Base-by-base conservation (phyloP, 2,888 invertebrate species). In the Pseudanteris insignis region DNA sequence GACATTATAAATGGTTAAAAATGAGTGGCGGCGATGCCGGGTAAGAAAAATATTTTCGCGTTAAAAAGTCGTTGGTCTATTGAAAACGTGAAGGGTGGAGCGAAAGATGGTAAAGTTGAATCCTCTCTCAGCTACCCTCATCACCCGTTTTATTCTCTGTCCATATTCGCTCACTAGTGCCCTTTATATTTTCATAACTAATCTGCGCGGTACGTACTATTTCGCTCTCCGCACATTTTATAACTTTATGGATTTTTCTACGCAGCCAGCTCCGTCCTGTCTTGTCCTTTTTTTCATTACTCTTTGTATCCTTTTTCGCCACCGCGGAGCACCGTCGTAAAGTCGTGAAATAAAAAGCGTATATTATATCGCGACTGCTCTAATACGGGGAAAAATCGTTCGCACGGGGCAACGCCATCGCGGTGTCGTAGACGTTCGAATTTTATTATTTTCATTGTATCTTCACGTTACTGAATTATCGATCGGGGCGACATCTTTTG, bases 191-290 rank as follows among this genome's bases (percentile, higher is more conserved):
- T 77, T 75, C 75, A 75, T 73, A 78, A 78, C 78, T 78, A 78
- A 78, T 77, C 78, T 76, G 76, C 77, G 76, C 77, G 74, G 74
- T 76, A 76, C 77, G 76, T 77, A 77, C 75, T 76, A 67, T 62
- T 63, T 63, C 57, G 53, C 55, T 57, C 59, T 59, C 83, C 83
- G 84, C 83, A 84, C 85, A 85, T 85, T 85, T 85, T 85, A 84
- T 85, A 85, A 85, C 85, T 85, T 85, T 85, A 85, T 85, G 85
- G 84, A 84, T 85, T 85, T 85, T 85, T 85, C 83, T 84, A 84
- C 84, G 70, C 83, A 81, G 79, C 80, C 48, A 51, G 46, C 60
- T 57, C 44, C 55, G 32, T 60, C 62, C 54, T 58, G 55, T 50
- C 58, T 58, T 41, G 62, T 57, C 61, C 61, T 58, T 59, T 59